Conservation (phyloP, 2,797 vertebrate genomes). For the Falco concolor region DNA sequence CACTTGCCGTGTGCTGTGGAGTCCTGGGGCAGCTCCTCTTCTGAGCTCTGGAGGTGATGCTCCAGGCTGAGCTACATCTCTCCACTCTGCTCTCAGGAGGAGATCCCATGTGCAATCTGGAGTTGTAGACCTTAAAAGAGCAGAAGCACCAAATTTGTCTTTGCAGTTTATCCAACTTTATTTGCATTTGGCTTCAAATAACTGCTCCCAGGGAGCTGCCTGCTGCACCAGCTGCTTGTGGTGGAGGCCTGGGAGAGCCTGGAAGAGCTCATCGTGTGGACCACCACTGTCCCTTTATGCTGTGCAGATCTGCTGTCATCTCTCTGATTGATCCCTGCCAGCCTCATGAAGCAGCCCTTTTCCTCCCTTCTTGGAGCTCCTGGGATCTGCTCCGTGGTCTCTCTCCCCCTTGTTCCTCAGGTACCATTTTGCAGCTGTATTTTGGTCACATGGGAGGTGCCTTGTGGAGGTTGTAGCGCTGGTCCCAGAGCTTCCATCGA, state of each 20-base stretch:
- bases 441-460: neutral
- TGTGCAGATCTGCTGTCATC: no score
- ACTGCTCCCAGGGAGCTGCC: neutral
- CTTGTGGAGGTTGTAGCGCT: neutral
- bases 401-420: neutral
- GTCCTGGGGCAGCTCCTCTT: neutral
- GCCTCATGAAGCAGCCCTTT: neutral
- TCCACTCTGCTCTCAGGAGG: neutral
- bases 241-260: neutral
- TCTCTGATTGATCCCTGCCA: neutral
- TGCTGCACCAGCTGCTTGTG: neutral
- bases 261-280: neutral
- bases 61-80: neutral
- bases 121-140: neutral
- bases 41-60: neutral
- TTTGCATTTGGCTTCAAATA: neutral
- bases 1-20: fast-evolving
- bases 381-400: neutral
- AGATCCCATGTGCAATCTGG: fast-evolving
- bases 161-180: neutral
- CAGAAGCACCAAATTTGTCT: neutral
- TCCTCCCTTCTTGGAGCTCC: neutral
- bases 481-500: neutral
- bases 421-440: fast-evolving
- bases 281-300: fast-evolving